Conservation (phyloP, 2,888 invertebrate species). For the Dorcus hopei region DNA sequence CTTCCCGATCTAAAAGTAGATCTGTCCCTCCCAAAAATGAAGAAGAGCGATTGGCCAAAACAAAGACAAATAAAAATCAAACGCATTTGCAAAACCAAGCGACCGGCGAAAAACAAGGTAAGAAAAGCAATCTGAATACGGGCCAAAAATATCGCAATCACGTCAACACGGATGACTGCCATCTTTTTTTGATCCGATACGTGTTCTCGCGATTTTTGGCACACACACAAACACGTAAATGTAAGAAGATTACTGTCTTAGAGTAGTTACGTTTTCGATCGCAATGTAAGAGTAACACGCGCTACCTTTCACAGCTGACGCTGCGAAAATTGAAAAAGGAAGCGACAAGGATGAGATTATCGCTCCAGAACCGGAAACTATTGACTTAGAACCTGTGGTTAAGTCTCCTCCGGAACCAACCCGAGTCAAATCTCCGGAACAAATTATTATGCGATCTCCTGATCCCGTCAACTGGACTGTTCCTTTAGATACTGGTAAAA, state of each 20-base stretch:
- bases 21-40: slow-evolving; percentile 53
- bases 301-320: slow-evolving; percentile 18
- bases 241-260: too few species aligned
- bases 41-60: slow-evolving; percentile 49
- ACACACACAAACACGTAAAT: slow-evolving; percentile 35
- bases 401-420: slow-evolving; percentile 93
- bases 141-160: neutral
- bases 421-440: slow-evolving; percentile 88
- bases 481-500: slow-evolving; percentile 89
- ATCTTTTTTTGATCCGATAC: slow-evolving; percentile 4
- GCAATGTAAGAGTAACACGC: too few species aligned
- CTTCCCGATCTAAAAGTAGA: slow-evolving; percentile 67
- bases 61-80: slow-evolving; percentile 41
- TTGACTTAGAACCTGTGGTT: slow-evolving; percentile 68
- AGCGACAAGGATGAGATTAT: slow-evolving; percentile 41
- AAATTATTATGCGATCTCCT: slow-evolving; percentile 87
- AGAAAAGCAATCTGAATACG: slow-evolving; percentile 27
- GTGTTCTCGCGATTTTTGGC: slow-evolving; percentile 45
- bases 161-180: neutral
- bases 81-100: slow-evolving; percentile 42
- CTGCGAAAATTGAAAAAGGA: slow-evolving; percentile 15
- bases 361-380: slow-evolving; percentile 42
- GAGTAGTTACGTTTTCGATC: too few species aligned
- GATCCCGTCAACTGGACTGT: slow-evolving; percentile 96
- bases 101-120: slow-evolving; percentile 46